These are phyloP conservation scores for Cephus sareptanus DNA, from an alignment of 2,888 invertebrate species.

Conservation along the genomic window DNA sequence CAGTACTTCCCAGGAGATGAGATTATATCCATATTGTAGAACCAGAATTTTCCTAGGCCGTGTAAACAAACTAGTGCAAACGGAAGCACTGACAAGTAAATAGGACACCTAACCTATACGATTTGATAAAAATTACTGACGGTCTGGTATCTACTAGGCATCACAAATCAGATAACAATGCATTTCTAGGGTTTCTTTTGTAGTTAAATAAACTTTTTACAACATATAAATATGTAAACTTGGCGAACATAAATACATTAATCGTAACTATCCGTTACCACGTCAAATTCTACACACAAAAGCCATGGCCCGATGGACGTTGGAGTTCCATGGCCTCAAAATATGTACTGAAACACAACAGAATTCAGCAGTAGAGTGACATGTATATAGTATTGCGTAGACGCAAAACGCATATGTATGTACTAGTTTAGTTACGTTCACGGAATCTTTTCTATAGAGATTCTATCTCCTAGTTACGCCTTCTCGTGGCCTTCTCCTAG, in stretches of 20 bases:
- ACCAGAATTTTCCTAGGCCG: neutral
- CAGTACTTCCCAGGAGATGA: neutral
- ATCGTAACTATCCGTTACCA: neutral
- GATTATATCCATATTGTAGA: neutral
- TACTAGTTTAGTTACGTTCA: neutral
- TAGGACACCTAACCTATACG: neutral
- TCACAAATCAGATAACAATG: neutral
- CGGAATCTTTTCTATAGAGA: neutral
- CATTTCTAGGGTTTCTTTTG: neutral
- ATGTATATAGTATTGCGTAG: neutral
- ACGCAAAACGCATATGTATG: neutral
- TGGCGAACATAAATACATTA: neutral
- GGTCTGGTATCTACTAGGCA: neutral
- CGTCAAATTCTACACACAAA: neutral
- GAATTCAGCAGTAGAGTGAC: neutral
- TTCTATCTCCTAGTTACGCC: neutral
- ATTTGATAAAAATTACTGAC: neutral
- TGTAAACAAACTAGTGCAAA: neutral
- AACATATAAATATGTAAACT: neutral
- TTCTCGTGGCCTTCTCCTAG: neutral
- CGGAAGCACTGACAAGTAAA: neutral
- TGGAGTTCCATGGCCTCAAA: neutral
- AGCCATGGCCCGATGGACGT: neutral
- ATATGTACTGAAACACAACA: neutral
- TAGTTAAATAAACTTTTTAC: neutral